Percentiles rank a stretch among this genome's conserved stretches.
Evolutionary conservation across 2,888 invertebrate species (phyloP).

Genomic region (Torymus auratus): DNA sequence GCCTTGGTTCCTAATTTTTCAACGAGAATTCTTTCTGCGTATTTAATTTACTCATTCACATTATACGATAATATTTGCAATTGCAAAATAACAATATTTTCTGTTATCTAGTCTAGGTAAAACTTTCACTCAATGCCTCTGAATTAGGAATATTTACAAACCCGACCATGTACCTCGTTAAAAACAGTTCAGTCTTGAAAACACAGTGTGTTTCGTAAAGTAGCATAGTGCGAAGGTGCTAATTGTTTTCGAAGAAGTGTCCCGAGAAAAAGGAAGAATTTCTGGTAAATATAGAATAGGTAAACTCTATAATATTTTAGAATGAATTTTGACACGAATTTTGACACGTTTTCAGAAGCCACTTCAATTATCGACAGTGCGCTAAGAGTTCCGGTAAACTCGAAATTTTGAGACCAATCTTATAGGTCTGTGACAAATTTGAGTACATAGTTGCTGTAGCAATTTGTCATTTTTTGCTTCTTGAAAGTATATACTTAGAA

Average conservation of each 20-base stretch:
- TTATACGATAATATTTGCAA: no score
- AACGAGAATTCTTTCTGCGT: no score
- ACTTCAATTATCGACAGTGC: slow-evolving; percentile 25
- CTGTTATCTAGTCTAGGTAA: no score
- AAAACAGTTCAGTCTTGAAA: no score
- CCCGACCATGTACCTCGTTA: no score
- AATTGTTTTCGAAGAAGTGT: slow-evolving; percentile 7
- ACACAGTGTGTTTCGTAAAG: no score
- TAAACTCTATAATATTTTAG: neutral
- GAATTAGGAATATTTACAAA: no score
- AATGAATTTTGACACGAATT: neutral
- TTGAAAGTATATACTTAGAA: no score
- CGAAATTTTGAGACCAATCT: neutral
- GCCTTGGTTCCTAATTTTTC: no score
- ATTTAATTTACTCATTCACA: neutral
- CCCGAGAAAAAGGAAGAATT: neutral
- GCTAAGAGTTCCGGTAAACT: slow-evolving; percentile 35
- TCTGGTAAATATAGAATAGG: neutral
- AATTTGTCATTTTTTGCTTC: slow-evolving; percentile 14
- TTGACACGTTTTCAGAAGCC: slow-evolving; percentile 21
- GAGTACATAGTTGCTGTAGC: slow-evolving; percentile 22
- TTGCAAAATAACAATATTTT: no score
- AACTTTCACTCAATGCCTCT: no score
- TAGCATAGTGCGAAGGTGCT: neutral
- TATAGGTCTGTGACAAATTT: slow-evolving; percentile 30